Conservation (phyloP, 2,797 vertebrate species). For the Tamandua tetradactyla region DNA sequence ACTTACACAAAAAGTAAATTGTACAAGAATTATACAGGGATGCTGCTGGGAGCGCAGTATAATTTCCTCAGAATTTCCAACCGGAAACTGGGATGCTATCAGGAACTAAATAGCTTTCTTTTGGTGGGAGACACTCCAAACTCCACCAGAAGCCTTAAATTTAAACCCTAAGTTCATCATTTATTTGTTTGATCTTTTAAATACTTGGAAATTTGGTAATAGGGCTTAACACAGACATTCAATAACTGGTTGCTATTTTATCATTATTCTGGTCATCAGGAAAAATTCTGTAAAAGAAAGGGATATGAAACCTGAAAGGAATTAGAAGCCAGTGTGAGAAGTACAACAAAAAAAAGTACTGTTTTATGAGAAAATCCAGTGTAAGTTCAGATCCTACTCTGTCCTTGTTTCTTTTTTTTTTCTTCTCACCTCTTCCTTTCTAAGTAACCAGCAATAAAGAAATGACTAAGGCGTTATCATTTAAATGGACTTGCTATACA, state of each 20-base stretch:
- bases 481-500: not conserved
- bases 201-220: not conserved
- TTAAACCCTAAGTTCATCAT: constrained; percentile 2
- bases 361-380: not conserved
- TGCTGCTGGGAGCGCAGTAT: not conserved
- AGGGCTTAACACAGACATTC: not conserved
- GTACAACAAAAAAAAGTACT: not conserved
- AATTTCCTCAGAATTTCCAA: constrained; percentile 7
- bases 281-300: constrained; percentile 31
- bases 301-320: not conserved
- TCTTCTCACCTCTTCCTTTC: not conserved
- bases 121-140: not conserved
- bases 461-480: not conserved
- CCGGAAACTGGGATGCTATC: not conserved
- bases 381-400: not conserved
- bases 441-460: constrained; percentile 17
- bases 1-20: constrained; percentile 11
- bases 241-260: not conserved
- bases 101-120: not conserved
- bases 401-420: not conserved
- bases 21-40: not conserved
- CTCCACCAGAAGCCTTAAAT: not conserved
- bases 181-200: constrained; percentile 10
- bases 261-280: constrained; percentile 13
- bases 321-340: not conserved